Base-by-base conservation (phyloP, 2,888 invertebrate species). In the Cataglyphis cursor region DNA sequence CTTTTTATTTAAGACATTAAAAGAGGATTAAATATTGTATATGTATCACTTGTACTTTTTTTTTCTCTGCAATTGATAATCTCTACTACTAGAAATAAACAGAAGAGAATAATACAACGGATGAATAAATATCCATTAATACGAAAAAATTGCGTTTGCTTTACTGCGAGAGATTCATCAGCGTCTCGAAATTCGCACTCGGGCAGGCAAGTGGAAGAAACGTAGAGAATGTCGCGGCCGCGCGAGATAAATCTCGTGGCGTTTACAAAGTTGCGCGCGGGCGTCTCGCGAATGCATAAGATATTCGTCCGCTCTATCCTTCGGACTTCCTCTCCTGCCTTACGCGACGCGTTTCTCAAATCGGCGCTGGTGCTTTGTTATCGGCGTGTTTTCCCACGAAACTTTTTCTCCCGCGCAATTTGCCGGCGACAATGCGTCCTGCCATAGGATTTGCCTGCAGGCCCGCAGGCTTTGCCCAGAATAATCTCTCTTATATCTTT, bases 391-490 rank as follows among this genome's bases (percentile, higher is more conserved):
- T 76, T 41, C 61, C 3, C 41, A 38, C 54, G 21, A 75, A 81
- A 81, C 76, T 81, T 81, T 81, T 81, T 41, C 62, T 54, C 78
- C 78, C 12, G 81, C 51, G 78, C 81, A 76, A 78, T 81, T 81
- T 81, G 76, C 76, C 31, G 57, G 24, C 76, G 81, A 81, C 81
- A 76, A 81, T 64, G 76, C 57, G 12, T 31, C 65, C 57, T 44
- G 64, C 64, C 64, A 44, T 57, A 54, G 35, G 44, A 81, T 64
- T 78, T 44, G 59, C 59, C 70, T 73, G 78, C 44, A 78, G 74
- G 59, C 59, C 70, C 59, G 78, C 44, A 72, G 74, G 78, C 21
- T 78, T 78, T 21, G 31, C 74, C 18, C 12, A 21, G 31, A 24
- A 24, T 76, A 21, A 21, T 38, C 57, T 72, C 73, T 57, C 57